phyloP scores from a whole-genome alignment of 2,888 invertebrate species.

The Ephialtes manifestator region DNA sequence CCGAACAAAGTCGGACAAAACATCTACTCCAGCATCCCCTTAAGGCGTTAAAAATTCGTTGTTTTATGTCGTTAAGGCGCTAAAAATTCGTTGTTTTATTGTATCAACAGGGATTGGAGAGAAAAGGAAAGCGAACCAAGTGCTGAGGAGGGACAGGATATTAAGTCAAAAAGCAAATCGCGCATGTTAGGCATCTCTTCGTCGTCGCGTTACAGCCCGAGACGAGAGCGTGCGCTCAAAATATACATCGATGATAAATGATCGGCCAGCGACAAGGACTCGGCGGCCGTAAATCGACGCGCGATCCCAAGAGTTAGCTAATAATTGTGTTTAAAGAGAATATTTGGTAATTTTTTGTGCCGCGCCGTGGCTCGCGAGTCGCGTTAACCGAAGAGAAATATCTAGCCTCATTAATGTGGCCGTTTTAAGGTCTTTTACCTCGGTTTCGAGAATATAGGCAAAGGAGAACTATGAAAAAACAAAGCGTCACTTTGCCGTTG shows the following conservation, averaged over 20 bases:
- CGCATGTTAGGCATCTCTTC: slow-evolving; percentile 79
- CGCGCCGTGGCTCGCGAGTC: slow-evolving; percentile 50
- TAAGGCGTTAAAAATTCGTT: no score
- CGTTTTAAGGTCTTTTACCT: neutral
- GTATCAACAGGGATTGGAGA: slow-evolving; percentile 86
- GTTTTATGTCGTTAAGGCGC: neutral
- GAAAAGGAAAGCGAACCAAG: slow-evolving; percentile 88
- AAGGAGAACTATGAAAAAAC: slow-evolving; percentile 11
- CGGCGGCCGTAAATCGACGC: slow-evolving; percentile 8
- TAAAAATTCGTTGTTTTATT: neutral
- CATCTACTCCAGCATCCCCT: no score
- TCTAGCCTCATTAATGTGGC: neutral
- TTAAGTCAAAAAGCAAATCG: slow-evolving; percentile 87
- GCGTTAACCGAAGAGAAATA: slow-evolving; percentile 23
- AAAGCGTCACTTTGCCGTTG: slow-evolving; percentile 1
- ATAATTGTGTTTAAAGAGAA: slow-evolving; percentile 62
- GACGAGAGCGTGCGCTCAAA: slow-evolving; percentile 91
- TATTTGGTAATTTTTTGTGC: slow-evolving; percentile 68
- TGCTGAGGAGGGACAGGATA: slow-evolving; percentile 88
- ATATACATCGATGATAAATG: slow-evolving; percentile 89
- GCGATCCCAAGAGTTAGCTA: slow-evolving; percentile 29
- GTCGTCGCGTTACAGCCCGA: slow-evolving; percentile 87
- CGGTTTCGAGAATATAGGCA: neutral
- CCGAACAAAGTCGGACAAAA: no score
- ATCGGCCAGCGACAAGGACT: slow-evolving; percentile 69